Evolutionary conservation across 2,113 vertebrate species (phyloP).

Genomic region (Protomyctophum bolini): DNA sequence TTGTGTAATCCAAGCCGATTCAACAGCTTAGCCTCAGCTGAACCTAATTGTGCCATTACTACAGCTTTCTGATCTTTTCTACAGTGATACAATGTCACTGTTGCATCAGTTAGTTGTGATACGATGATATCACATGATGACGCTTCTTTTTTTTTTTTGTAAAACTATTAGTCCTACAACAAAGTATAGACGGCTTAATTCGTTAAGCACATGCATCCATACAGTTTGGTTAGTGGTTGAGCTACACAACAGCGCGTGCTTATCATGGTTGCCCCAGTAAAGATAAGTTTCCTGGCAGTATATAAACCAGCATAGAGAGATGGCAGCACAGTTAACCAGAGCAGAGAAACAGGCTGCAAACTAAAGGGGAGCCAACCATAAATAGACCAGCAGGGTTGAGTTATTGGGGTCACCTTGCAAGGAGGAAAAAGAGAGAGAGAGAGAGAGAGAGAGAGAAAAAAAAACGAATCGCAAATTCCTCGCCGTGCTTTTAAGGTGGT

Average conservation of each 20-base stretch:
- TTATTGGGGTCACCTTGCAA: conserved; percentile 86
- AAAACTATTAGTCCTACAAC: neutral
- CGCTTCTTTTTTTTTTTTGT: too few species aligned
- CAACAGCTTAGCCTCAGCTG: too few species aligned
- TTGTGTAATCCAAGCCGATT: too few species aligned
- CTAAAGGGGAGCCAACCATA: conserved; percentile 72
- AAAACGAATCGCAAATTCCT: conserved; percentile 76
- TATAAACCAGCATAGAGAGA: conserved; percentile 59
- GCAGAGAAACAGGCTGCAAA: conserved; percentile 67
- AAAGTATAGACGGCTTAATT: too few species aligned
- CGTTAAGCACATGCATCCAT: too few species aligned
- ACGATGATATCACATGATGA: too few species aligned
- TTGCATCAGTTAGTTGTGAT: too few species aligned
- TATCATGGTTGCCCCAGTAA: conserved; percentile 30
- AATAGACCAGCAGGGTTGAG: conserved; percentile 81
- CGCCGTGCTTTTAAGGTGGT: conserved; percentile 74
- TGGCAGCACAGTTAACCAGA: conserved; percentile 69
- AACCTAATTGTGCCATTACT: neutral
- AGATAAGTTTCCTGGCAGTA: conserved; percentile 45
- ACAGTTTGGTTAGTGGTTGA: too few species aligned
- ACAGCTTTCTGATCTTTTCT: neutral
- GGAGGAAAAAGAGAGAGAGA: conserved; percentile 35
- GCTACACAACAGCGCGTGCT: neutral
- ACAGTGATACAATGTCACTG: too few species aligned
- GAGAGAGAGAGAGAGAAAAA: too few species aligned